phyloP scores from a whole-genome alignment of 2,888 invertebrate genomes.

The Argynnis bischoffii region DNA sequence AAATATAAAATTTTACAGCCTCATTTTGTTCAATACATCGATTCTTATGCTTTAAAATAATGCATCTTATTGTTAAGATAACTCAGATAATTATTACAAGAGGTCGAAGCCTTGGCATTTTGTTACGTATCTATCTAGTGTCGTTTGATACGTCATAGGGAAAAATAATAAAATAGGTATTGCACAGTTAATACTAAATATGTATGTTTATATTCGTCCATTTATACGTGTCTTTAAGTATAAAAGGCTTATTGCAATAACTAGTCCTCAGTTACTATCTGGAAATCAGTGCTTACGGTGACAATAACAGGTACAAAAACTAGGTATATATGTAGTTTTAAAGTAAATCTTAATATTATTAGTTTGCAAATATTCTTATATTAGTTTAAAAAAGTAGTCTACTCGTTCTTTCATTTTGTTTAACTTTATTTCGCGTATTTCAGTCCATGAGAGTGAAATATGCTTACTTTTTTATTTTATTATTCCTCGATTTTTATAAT shows the following conservation, averaged over 20 bases:
- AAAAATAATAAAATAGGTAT: constrained; percentile 26
- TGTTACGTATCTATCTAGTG: constrained; percentile 9
- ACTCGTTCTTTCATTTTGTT: too few relatives aligned
- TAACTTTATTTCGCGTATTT: too few relatives aligned
- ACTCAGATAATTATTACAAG: background rate
- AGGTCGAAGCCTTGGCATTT: constrained; percentile 33
- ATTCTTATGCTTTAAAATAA: background rate
- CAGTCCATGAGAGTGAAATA: too few relatives aligned
- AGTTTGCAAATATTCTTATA: too few relatives aligned
- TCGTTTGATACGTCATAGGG: constrained; percentile 30
- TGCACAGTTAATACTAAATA: constrained; percentile 20
- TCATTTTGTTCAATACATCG: constrained; percentile 1
- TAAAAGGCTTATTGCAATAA: constrained; percentile 59
- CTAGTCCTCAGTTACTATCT: constrained; percentile 28
- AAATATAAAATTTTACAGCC: too few relatives aligned
- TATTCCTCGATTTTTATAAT: too few relatives aligned
- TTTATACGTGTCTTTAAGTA: constrained; percentile 58
- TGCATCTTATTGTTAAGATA: background rate
- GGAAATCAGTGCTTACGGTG: constrained; percentile 26
- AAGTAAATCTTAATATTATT: too few relatives aligned
- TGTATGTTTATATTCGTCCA: constrained; percentile 27
- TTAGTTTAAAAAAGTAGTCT: too few relatives aligned
- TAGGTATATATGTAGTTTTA: too few relatives aligned
- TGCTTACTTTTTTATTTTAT: too few relatives aligned
- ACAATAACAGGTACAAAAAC: constrained; percentile 20